Base-by-base conservation (phyloP, 2,888 invertebrate genomes). In the Cheilosia vernalis region DNA sequence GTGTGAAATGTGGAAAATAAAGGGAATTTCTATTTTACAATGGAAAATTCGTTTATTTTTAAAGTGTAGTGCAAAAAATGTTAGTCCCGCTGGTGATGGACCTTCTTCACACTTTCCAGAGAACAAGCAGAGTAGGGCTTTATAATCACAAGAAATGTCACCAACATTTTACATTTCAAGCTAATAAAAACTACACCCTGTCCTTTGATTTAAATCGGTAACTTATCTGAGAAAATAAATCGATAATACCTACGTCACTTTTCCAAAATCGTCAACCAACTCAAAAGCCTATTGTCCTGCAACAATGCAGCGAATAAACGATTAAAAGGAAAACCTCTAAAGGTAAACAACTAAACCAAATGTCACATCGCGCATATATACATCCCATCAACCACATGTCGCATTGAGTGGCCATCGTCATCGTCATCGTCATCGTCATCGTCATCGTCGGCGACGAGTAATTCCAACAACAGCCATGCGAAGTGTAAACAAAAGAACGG, bases 401-500 rank as follows among this genome's bases (percentile, higher is more conserved):
- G 80, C 72, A 53, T 67, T 61, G 66, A 74, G 78, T 80, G 70
- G 55, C 64, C 78, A 78, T 78, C 67, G 44, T 37, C 37, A 17
- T 17, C n/a, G 21, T 21, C 78, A 78, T 78, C 67, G 44, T 37
- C 37, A 17, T 17, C n/a, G 21, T 21, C 78, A 78, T 78, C 67
- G 44, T 37, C 37, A 17, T 17, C n/a, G 40, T 10, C n/a, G 10
- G 9, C 5, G 51, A 51, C 51, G 24, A 51, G 24, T 51, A 51
- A 27, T 51, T 15, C 51, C 51, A 27, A 51, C 24, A 51, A 69
- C 64, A 53, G 66, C 76, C 80, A 76, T 85, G 85, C 80, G 80
- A 85, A 85, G 72, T 81, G 85, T 77, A 85, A 85, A 85, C 81
- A 85, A 81, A 85, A 47, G 72, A 85, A 85, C 85, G 77, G 81